phyloP scores from a whole-genome alignment of 2,888 invertebrate species.

The Exocentrus adspersus region DNA sequence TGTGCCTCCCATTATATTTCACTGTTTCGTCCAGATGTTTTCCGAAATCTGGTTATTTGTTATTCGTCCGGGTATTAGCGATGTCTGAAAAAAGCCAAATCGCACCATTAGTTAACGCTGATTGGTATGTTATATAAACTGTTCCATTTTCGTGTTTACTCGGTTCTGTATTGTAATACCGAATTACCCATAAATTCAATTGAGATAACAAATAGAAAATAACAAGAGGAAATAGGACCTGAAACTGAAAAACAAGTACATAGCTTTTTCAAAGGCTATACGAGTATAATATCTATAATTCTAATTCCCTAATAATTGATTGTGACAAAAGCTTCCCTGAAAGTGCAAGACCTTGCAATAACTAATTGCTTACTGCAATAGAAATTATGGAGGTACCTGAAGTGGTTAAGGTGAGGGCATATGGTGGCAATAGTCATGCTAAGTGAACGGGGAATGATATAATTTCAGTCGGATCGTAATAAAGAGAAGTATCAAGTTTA shows the following conservation, averaged over 20 bases:
- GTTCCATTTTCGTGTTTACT: neutral
- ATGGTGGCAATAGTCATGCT: constrained; percentile 29
- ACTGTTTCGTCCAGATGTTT: constrained; percentile 30
- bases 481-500: constrained; percentile 34
- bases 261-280: no score
- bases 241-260: no score
- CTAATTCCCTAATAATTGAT: neutral
- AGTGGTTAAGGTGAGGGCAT: constrained; percentile 17
- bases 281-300: no score
- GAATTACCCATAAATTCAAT: neutral
- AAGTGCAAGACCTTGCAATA: constrained; percentile 1
- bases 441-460: constrained; percentile 32
- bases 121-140: neutral
- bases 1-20: constrained; percentile 30
- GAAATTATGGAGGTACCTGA: constrained; percentile 19
- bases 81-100: neutral
- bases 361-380: neutral
- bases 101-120: neutral
- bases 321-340: neutral
- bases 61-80: constrained; percentile 5
- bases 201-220: neutral
- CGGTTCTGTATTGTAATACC: neutral
- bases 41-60: constrained; percentile 11
- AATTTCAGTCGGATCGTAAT: constrained; percentile 32
- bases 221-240: no score